Evolutionary conservation across 2,113 vertebrate species (phyloP).

Genomic region (Lota lota): DNA sequence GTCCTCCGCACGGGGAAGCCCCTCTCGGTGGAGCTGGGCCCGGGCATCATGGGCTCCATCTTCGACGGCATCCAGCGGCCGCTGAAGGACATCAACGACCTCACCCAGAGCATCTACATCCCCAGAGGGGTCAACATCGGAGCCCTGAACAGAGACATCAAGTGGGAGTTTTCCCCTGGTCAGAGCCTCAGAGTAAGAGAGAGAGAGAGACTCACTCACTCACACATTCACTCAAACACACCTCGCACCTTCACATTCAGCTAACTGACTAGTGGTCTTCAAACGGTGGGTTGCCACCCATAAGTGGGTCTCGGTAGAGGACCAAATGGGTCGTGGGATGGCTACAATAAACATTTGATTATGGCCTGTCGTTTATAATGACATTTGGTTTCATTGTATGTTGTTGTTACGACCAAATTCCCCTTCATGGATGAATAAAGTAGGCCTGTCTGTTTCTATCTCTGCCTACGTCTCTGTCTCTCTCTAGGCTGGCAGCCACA

Average conservation of each 20-base stretch:
- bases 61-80: constrained; percentile 98
- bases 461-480: too few species aligned
- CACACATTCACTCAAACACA: too few species aligned
- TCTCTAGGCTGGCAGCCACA: constrained; percentile 88
- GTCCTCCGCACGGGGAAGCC: constrained; percentile 98
- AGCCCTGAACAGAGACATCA: constrained; percentile 87
- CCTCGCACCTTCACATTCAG: background rate
- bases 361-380: background rate
- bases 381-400: too few species aligned
- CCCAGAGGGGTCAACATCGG: constrained; percentile 95
- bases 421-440: too few species aligned
- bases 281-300: background rate
- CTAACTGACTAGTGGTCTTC: background rate
- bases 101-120: constrained; percentile 95
- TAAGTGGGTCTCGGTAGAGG: background rate
- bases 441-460: too few species aligned
- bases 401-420: too few species aligned
- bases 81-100: constrained; percentile 87
- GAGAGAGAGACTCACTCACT: too few species aligned
- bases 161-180: constrained; percentile 90
- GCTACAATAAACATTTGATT: background rate
- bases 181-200: constrained; percentile 84
- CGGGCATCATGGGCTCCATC: constrained; percentile 97
- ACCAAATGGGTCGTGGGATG: too few species aligned
- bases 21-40: constrained; percentile 93